Base-by-base conservation (phyloP, 1,140 invertebrate species). In the Eueides isabella region DNA sequence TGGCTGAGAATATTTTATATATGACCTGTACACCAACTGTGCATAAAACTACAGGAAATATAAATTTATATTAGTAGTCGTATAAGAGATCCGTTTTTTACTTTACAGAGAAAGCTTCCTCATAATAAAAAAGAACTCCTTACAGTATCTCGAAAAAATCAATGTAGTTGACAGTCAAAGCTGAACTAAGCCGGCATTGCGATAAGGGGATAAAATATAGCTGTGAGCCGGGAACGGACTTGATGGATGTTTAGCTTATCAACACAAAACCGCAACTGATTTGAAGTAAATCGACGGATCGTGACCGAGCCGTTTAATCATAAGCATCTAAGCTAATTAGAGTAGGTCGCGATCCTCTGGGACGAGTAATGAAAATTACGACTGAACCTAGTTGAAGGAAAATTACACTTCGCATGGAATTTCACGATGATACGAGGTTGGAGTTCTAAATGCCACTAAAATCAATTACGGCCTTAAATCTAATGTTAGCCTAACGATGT, bases 251-350 rank as follows among this genome's bases (percentile, higher is more conserved):
- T 78, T 79, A 84, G 80, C 78, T 85, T 80, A 85, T 85, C 83
- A 83, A 85, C 83, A 85, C 82, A 86, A 90, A 86, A 87, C 84
- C 85, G 80, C 85, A 81, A 85, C 82, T 83, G 81, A 85, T 88
- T 91, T 84, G 83, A 89, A 79, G 87, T 89, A 92, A 92, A 91
- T 91, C 85, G 89, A 85, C 82, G 78, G 87, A 79, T 92, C 91
- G 89, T 92, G 91, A 91, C 88, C 75, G 74, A 77, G 83, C 85
- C 85, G 84, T 91, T 92, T 91, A 90, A 90, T 91, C 83, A 92
- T 91, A 89, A 92, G 84, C 86, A 90, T 89, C 85, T 84, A 85
- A 85, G 85, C 85, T 92, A 92, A 92, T 92, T 91, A 92, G 85
- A 91, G 83, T 89, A 90, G 86, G 85, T 89, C 84, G 81, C 84